Base-by-base conservation (phyloP, 2,888 invertebrate species). In the Scaptomyza parva region DNA sequence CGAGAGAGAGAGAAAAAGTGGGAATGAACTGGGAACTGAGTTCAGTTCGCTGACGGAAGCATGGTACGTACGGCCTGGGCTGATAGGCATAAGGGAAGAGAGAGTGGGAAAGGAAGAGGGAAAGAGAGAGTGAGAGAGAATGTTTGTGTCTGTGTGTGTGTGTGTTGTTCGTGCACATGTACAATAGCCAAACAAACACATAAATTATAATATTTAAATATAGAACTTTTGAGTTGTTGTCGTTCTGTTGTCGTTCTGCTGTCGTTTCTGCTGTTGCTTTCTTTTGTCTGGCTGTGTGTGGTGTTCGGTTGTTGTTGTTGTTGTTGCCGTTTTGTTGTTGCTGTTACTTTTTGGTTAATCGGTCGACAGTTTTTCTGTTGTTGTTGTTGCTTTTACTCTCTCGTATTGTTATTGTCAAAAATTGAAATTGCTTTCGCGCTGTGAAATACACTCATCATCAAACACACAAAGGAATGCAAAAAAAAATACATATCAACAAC, bases 191-290 rank as follows among this genome's bases (percentile, higher is more conserved):
- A 88, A 83, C 83, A 83, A 83, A 82, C 80, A 88, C 86, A 84
- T 88, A 84, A 84, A 84, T 84, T 84, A 88, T 88, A 86, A 86
- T 84, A 88, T 84, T 84, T 84, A 84, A 84, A 84, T 84, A 88
- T 84, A 84, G 84, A 88, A 86, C 83, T 88, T 84, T 82, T 82
- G 82, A 85, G 87, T 80, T 86, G 85, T 81, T 77, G 85, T 81
- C 71, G 70, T 53, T 62, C 70, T 52, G 61, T 41, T 63, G 85
- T 81, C 71, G 70, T 53, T 62, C 70, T 52, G 61, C 39, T 63
- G n/a, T n/a, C n/a, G n/a, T n/a, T n/a, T n/a, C n/a, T 58, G 76
- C 44, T 53, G 39, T 43, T 41, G 59, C 53, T 69, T 63, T 52
- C 50, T 64, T 53, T 59, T 67, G 20, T 48, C 17, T 51, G 37